Percentiles rank a stretch among this genome's conserved stretches.
Evolutionary conservation across 2,797 vertebrate genomes (phyloP).

Genomic region (Mycteria americana): DNA sequence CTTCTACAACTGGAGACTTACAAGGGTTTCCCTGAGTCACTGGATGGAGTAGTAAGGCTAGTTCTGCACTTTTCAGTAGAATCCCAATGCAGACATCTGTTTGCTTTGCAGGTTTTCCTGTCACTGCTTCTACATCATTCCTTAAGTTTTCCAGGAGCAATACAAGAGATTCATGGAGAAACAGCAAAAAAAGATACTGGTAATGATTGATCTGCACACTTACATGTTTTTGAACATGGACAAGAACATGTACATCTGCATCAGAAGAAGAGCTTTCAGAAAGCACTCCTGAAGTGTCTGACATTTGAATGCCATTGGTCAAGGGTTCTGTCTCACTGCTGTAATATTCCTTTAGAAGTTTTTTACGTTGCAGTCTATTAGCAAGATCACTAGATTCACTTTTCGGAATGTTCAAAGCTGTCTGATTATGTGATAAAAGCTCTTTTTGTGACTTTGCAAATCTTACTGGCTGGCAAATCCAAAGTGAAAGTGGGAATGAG

Average conservation of each 20-base stretch:
- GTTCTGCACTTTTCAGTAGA: slow-evolving; percentile 89
- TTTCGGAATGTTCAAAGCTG: slow-evolving; percentile 73
- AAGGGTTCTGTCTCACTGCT: slow-evolving; percentile 75
- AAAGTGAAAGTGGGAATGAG: slow-evolving; percentile 92
- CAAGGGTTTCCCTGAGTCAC: slow-evolving; percentile 75
- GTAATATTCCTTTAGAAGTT: slow-evolving; percentile 92
- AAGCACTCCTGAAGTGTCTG: slow-evolving; percentile 72
- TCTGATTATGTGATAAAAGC: slow-evolving; percentile 50
- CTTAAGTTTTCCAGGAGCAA: slow-evolving; percentile 88
- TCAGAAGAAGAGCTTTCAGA: slow-evolving; percentile 72
- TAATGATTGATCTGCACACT: slow-evolving; percentile 94
- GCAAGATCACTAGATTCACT: slow-evolving; percentile 86
- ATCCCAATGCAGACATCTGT: slow-evolving; percentile 86
- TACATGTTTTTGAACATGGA: slow-evolving; percentile 89
- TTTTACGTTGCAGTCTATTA: slow-evolving; percentile 87
- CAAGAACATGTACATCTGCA: slow-evolving; percentile 87
- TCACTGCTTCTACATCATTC: slow-evolving; percentile 87
- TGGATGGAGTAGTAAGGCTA: slow-evolving; percentile 91
- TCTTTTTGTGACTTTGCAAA: slow-evolving; percentile 84
- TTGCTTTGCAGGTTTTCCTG: slow-evolving; percentile 77
- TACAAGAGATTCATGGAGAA: slow-evolving; percentile 90
- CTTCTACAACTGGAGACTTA: slow-evolving; percentile 68
- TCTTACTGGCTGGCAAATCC: slow-evolving; percentile 90
- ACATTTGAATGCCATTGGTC: slow-evolving; percentile 80
- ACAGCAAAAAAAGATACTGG: slow-evolving; percentile 91